A percentile compares a stretch with the other conserved stretches of the same genome.
Conservation (phyloP, 1,140 invertebrate species). For the Drosophila neocordata region DNA sequence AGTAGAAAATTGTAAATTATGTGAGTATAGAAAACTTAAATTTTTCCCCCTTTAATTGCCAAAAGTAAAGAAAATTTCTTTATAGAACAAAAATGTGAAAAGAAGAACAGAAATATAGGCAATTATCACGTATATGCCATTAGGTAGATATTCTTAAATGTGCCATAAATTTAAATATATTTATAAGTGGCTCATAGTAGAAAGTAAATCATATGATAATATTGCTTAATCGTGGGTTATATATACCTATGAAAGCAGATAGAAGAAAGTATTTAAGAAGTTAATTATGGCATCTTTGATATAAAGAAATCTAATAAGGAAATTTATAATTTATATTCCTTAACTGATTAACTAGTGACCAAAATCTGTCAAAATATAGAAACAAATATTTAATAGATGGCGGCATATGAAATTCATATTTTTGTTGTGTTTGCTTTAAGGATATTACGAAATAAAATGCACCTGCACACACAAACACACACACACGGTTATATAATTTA, state of each 20-base stretch:
- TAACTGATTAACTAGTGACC: no score
- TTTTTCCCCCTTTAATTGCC: no score
- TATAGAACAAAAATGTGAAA: no score
- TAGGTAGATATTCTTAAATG: constrained; percentile 1
- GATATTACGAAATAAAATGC: constrained; percentile 77
- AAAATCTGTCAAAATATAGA: constrained; percentile 2
- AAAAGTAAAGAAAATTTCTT: no score
- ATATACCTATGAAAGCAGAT: background rate
- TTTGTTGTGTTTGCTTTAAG: constrained; percentile 58
- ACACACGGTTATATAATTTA: constrained; percentile 67
- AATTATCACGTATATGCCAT: constrained; percentile 5
- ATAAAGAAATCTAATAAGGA: no score
- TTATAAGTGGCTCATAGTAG: background rate
- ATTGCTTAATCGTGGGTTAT: background rate
- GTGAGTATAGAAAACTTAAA: no score
- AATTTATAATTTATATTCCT: no score
- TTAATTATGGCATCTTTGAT: no score
- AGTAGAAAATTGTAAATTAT: background rate
- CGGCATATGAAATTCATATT: constrained; percentile 72
- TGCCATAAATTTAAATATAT: background rate
- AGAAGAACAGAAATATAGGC: background rate
- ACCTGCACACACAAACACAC: constrained; percentile 67
- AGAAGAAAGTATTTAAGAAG: no score
- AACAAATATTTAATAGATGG: background rate
- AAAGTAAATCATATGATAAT: background rate